phyloP scores from a whole-genome alignment of 1,140 invertebrate species.

The Parasteatoda tepidariorum region DNA sequence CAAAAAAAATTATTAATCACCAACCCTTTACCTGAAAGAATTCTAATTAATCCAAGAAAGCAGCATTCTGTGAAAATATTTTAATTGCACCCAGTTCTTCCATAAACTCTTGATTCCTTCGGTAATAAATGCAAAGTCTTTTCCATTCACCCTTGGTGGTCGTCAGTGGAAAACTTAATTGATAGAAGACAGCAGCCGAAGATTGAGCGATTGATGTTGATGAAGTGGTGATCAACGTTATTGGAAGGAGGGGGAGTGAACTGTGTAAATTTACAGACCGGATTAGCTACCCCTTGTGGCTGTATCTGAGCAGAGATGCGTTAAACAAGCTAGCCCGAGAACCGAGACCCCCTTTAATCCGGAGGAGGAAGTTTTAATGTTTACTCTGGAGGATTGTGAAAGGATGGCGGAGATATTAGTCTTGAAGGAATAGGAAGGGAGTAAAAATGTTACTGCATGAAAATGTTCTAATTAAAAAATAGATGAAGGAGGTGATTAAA shows the following conservation, averaged over 20 bases:
- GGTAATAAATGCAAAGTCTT: no score
- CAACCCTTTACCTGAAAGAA: no score
- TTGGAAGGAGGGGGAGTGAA: conserved; percentile 20
- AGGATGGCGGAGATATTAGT: neutral
- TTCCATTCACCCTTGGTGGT: neutral
- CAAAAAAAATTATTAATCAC: no score
- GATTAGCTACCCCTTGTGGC: conserved; percentile 43
- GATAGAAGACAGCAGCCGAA: conserved; percentile 46
- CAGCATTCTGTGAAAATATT: no score
- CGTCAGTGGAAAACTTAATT: conserved; percentile 39
- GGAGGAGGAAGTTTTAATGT: conserved; percentile 29
- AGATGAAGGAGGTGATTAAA: no score
- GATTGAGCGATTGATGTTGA: conserved; percentile 55
- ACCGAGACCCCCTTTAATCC: conserved; percentile 15
- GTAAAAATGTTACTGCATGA: no score
- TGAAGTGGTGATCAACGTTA: conserved; percentile 55
- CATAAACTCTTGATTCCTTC: no score
- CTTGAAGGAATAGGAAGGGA: neutral
- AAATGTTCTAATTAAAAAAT: no score
- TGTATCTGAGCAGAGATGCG: conserved; percentile 36
- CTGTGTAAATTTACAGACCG: conserved; percentile 39
- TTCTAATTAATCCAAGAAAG: no score
- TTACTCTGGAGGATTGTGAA: neutral
- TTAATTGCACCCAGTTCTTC: no score
- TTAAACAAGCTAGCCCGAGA: conserved; percentile 38